These are phyloP conservation scores for Shargacucullia verbasci DNA, from an alignment of 2,888 invertebrate species.

Conservation along the genomic window DNA sequence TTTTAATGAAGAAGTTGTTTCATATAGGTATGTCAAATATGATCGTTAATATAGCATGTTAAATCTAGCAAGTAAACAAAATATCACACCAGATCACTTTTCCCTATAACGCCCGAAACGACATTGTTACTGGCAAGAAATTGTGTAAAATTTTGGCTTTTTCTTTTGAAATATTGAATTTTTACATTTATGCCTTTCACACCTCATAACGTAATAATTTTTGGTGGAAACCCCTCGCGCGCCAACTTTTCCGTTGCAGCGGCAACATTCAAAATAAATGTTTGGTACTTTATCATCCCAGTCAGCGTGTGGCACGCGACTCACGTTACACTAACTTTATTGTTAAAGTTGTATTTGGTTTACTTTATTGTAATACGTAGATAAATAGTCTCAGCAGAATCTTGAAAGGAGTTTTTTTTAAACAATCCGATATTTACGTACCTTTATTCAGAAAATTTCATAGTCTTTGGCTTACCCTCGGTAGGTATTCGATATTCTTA, in stretches of 20 bases:
- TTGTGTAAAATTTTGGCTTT: conserved; percentile 79
- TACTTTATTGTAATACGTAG: conserved; percentile 9
- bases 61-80: conserved; percentile 47
- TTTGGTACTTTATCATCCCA: conserved; percentile 83
- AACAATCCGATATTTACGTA: too few species aligned
- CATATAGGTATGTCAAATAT: too few species aligned
- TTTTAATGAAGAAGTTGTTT: conserved; percentile 8
- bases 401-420: too few species aligned
- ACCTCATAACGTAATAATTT: conserved; percentile 89
- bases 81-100: conserved; percentile 39
- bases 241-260: conserved; percentile 84
- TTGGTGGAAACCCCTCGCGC: conserved; percentile 77
- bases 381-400: not conserved
- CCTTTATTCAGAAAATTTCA: too few species aligned
- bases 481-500: too few species aligned
- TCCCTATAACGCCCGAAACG: conserved; percentile 67
- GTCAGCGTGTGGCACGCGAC: conserved; percentile 67
- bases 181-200: conserved; percentile 89
- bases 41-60: conserved; percentile 20
- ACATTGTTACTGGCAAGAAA: conserved; percentile 74
- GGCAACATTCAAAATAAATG: conserved; percentile 87
- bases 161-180: conserved; percentile 86
- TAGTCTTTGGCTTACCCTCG: too few species aligned
- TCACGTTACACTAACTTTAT: conserved; percentile 58
- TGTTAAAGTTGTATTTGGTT: conserved; percentile 54